Evolutionary conservation across 2,113 vertebrate species (phyloP), one percentile per base, ranked within the genome.

Genomic region (Ondatra zibethicus): DNA sequence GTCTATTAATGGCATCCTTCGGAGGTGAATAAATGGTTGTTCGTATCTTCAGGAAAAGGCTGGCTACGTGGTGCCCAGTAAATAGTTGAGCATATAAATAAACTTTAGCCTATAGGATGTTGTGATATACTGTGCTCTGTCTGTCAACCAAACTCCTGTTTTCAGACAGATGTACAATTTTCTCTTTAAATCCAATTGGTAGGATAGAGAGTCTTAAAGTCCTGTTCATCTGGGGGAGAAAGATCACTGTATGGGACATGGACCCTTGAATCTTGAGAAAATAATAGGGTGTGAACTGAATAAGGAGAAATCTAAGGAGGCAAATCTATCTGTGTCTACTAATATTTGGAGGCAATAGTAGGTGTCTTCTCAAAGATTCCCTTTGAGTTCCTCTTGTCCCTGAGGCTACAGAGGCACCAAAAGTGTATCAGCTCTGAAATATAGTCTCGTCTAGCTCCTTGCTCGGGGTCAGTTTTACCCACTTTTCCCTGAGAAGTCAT

Each of bases 291-390:
- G 31, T 63, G 68, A 65, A 23, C 16, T 5, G 23, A 33, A 19
- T 33, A 36, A 25, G 29, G 80, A 84, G 9, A 25, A 7, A 68
- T 19, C 36, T 33, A 89, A 61, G 12, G 25, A 72, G 31, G 16
- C 55, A 73, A 68, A 25, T 0, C 36, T 10, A 7, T 14, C 7
- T 6, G 5, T 19, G 0, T 17, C 55, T 61, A 13, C 13, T 4
- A n/a, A 72, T 58, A 73, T 55, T 2, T n/a, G 31, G 73, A 94
- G n/a, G 52, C 17, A 19, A 8, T 4, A 8, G 31, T 42, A 91
- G 36, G 25, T 12, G 10, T 77, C n/a, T 85, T 93, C 52, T 72
- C 55, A 42, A 66, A 88, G 65, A 50, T 6, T 42, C n/a, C 7
- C 61, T 47, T 65, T 81, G 27, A 63, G 52, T 73, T 16, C 55